Evolutionary conservation across 2,888 invertebrate species (phyloP).

Genomic region (Cylindroiulus punctatus): DNA sequence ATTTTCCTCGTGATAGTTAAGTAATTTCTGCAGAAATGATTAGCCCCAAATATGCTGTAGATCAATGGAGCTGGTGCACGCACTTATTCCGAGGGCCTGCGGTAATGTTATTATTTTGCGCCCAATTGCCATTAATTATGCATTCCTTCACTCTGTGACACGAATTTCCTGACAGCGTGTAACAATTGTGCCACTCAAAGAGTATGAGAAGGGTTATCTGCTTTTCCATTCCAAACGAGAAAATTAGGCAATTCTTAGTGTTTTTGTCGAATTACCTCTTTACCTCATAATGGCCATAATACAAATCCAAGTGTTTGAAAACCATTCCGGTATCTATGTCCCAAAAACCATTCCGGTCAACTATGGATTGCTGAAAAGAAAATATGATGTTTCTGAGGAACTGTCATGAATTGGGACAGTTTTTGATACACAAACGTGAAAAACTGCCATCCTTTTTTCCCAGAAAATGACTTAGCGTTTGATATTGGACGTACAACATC

Average conservation of each 20-base stretch:
- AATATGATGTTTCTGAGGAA: background rate
- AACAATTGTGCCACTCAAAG: constrained; percentile 13
- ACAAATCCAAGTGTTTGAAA: too few relatives aligned
- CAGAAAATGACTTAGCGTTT: background rate
- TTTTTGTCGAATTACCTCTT: too few relatives aligned
- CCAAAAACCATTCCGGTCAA: too few relatives aligned
- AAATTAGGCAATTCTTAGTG: background rate
- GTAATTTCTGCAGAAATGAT: background rate
- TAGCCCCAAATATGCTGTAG: background rate
- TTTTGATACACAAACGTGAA: background rate
- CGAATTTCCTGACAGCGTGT: background rate
- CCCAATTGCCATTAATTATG: background rate
- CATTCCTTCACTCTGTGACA: background rate
- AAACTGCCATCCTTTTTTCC: background rate
- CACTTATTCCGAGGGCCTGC: background rate
- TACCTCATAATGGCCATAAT: too few relatives aligned
- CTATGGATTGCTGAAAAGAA: too few relatives aligned
- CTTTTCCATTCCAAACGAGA: background rate
- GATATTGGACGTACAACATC: background rate
- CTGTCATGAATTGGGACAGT: background rate
- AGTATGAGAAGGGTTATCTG: background rate
- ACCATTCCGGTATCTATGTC: too few relatives aligned
- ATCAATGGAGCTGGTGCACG: background rate
- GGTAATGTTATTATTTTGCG: background rate
- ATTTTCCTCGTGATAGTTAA: constrained; percentile 5